Evolutionary conservation across 2,113 vertebrate genomes (phyloP).

Genomic region (Rallus limicola): DNA sequence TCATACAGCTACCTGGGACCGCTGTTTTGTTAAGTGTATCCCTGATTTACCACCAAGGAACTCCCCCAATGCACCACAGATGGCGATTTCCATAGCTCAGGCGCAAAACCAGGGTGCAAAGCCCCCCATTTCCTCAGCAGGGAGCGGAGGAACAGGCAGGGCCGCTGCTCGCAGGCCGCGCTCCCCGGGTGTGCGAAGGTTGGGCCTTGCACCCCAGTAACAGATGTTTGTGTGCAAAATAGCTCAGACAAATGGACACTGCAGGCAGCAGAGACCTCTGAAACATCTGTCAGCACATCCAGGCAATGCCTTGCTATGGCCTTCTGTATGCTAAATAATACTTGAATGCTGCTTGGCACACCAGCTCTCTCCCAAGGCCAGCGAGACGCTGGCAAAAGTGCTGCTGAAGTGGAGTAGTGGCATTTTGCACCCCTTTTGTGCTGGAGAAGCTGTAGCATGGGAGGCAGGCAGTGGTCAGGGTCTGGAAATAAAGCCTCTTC

Average conservation of each 20-base stretch:
- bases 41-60: not conserved
- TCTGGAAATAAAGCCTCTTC: not conserved
- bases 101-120: not conserved
- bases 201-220: not conserved
- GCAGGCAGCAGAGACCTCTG: not conserved
- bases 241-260: not conserved
- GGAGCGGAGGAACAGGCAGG: not conserved
- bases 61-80: not conserved
- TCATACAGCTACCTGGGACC: not conserved
- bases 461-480: not conserved
- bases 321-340: not conserved
- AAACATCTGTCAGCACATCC: not conserved
- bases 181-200: not conserved
- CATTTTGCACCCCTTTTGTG: not conserved
- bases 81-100: not conserved
- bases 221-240: not conserved
- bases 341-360: not conserved
- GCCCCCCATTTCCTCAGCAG: not conserved
- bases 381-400: not conserved
- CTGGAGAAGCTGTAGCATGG: not conserved
- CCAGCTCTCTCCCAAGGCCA: not conserved
- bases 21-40: accelerated
- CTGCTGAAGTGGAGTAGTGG: accelerated
- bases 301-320: not conserved
- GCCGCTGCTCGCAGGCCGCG: not conserved